Evolutionary conservation across 2,888 invertebrate genomes (phyloP), one percentile per base, ranked within the genome.

Genomic region (Cephonodes hylas): DNA sequence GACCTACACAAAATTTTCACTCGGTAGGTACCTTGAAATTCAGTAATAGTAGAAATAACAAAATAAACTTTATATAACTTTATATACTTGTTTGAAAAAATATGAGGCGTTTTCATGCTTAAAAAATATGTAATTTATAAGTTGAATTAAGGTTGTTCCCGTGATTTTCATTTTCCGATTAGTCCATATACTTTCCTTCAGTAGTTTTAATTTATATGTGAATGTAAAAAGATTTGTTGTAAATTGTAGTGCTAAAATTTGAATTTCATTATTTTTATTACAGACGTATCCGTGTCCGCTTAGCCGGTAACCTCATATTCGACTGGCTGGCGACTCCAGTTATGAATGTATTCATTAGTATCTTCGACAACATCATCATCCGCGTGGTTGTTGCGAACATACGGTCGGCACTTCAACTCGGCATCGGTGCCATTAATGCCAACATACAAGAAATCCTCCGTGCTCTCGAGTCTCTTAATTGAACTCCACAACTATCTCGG

Each of bases 261-360:
- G n/a, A 38, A 38, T 2, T 23, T 45, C 13, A 5, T 57, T 8
- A 31, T 44, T 25, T 67, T 70, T 63, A 62, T 84, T 79, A 4
- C 81, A 93, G 93, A 5, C 86, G 86, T 45, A 87, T 93, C 5
- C 83, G 86, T 18, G 85, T 93, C 7, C 86, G 89, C 31, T 78
- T 93, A 23, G 89, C 86, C 25, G 93, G 93, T 57, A 92, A 93
- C 77, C 74, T 87, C 62, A 78, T 93, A 44, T 69, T 69, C 23
- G 93, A 93, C 74, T 93, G 93, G 93, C 75, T 93, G 60, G 63
- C 92, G 5, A 93, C 93, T 75, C 86, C 93, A 0, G 83, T 93
- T 20, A 80, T 91, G 62, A 69, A 72, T 42, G 83, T 89, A 22
- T 90, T 93, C 68, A 77, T 88, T 0, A 74, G 77, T n/a, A 79